These are phyloP conservation scores for Blennius ocellaris DNA, from an alignment of 2,113 vertebrate genomes.

Conservation along the genomic window DNA sequence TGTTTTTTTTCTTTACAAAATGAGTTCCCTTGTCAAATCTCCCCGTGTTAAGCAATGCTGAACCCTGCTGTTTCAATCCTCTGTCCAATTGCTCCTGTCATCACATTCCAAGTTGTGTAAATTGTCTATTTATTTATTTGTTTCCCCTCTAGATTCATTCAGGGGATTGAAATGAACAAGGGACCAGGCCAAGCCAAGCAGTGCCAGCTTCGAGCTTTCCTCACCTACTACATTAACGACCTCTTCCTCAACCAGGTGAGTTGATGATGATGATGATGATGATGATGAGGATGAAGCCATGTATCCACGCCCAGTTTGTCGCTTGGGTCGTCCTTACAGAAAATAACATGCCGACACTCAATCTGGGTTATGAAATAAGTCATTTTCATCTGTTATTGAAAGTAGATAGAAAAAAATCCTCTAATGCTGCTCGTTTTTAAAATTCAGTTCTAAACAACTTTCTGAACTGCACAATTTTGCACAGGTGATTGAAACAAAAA, in stretches of 20 bases:
- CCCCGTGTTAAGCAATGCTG: background rate
- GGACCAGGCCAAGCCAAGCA: conserved; percentile 92
- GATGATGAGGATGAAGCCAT: background rate
- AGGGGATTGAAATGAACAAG: conserved; percentile 93
- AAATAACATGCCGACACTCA: background rate
- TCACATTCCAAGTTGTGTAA: conserved; percentile 5
- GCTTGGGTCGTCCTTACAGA: background rate
- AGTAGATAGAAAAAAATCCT: background rate
- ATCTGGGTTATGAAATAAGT: background rate
- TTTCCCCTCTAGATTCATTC: conserved; percentile 89
- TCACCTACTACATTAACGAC: conserved; percentile 97
- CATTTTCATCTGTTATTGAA: background rate
- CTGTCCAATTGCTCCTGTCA: background rate
- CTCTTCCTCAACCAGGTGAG: conserved; percentile 95
- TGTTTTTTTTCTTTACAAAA: conserved; percentile 21
- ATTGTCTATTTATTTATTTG: conserved; percentile 16
- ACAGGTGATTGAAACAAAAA: no score
- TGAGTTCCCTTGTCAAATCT: conserved; percentile 13
- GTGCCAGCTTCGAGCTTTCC: conserved; percentile 94
- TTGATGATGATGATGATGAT: background rate
- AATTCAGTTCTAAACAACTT: no score
- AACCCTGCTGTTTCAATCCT: conserved; percentile 4
- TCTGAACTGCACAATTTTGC: no score
- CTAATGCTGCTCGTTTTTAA: no score
- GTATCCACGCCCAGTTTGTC: no score